Evolutionary conservation across 2,797 vertebrate species (phyloP).

Genomic region (Distichodus sexfasciatus): DNA sequence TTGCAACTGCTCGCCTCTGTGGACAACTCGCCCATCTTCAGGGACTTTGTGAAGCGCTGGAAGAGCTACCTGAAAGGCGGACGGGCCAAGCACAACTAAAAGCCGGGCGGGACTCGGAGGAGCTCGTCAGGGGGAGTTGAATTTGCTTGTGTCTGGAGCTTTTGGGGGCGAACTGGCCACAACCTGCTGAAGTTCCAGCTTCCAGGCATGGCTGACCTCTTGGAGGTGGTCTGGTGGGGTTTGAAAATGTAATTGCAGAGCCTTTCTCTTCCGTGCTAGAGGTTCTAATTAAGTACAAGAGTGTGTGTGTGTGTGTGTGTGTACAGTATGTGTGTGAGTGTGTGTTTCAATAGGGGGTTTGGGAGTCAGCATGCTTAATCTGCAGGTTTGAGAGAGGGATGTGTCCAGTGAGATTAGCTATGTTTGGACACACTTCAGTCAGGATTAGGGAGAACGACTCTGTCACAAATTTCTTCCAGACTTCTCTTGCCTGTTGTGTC

Average conservation of each 20-base stretch:
- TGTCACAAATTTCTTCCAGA: slow-evolving; percentile 38
- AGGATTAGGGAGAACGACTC: background rate
- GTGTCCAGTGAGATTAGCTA: slow-evolving; percentile 38
- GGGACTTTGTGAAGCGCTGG: slow-evolving; percentile 90
- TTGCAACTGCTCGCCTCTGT: slow-evolving; percentile 91
- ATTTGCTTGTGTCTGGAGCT: background rate
- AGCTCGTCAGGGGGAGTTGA: background rate
- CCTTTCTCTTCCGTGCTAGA: slow-evolving; percentile 55
- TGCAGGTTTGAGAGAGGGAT: slow-evolving; percentile 30
- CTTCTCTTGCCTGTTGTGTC: background rate
- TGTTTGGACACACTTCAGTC: slow-evolving; percentile 34
- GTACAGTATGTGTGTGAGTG: slow-evolving; percentile 42
- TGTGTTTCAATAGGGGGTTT: slow-evolving; percentile 10
- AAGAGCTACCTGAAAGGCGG: slow-evolving; percentile 94
- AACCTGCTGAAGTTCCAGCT: slow-evolving; percentile 55
- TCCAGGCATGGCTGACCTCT: slow-evolving; percentile 48
- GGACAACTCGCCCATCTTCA: slow-evolving; percentile 87
- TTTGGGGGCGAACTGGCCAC: slow-evolving; percentile 44
- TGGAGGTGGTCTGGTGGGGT: slow-evolving; percentile 55
- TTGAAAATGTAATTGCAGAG: slow-evolving; percentile 63
- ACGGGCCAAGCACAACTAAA: slow-evolving; percentile 97
- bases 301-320: slow-evolving; percentile 64
- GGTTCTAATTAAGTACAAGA: slow-evolving; percentile 70
- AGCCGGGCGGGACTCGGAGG: slow-evolving; percentile 28
- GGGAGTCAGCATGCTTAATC: slow-evolving; percentile 14